phyloP scores from a whole-genome alignment of 2,888 invertebrate genomes.

The Pseudococcus viburni region DNA sequence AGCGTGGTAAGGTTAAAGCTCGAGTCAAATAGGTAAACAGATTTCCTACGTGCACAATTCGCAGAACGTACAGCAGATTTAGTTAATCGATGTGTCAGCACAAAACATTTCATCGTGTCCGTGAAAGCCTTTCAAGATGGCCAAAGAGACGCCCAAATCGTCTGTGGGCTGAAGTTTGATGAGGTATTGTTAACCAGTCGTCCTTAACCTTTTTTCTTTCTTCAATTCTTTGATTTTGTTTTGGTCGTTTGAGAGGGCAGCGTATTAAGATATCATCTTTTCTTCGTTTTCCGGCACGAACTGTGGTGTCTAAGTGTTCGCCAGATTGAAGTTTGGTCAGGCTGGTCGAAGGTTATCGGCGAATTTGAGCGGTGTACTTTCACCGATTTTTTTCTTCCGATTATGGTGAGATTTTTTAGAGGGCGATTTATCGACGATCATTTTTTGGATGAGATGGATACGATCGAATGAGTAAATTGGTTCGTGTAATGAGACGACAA shows the following conservation, averaged over 20 bases:
- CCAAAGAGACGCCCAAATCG: conserved; percentile 43
- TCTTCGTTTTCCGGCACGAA: conserved; percentile 45
- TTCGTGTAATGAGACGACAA: background rate
- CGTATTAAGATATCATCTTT: conserved; percentile 43
- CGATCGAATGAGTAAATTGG: background rate
- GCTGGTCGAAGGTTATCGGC: conserved; percentile 12
- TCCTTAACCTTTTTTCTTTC: conserved; percentile 47
- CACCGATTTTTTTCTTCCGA: background rate
- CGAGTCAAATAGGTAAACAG: background rate
- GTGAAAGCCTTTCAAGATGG: conserved; percentile 8
- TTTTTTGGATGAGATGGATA: background rate
- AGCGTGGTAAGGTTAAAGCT: background rate
- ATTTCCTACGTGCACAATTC: background rate
- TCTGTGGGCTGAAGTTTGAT: conserved; percentile 46
- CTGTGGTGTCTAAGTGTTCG: background rate
- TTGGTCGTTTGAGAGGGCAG: background rate
- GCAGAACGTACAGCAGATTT: background rate
- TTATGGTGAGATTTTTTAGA: background rate
- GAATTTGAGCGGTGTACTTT: background rate
- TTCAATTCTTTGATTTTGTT: conserved; percentile 11
- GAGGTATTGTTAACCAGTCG: conserved; percentile 16
- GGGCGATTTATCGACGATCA: background rate
- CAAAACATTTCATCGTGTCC: background rate
- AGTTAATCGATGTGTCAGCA: conserved; percentile 18
- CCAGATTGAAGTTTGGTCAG: background rate